Percentiles rank a stretch among this genome's conserved stretches.
Evolutionary conservation across 2,888 invertebrate species (phyloP).

Genomic region (Dermolepida albohirtum): DNA sequence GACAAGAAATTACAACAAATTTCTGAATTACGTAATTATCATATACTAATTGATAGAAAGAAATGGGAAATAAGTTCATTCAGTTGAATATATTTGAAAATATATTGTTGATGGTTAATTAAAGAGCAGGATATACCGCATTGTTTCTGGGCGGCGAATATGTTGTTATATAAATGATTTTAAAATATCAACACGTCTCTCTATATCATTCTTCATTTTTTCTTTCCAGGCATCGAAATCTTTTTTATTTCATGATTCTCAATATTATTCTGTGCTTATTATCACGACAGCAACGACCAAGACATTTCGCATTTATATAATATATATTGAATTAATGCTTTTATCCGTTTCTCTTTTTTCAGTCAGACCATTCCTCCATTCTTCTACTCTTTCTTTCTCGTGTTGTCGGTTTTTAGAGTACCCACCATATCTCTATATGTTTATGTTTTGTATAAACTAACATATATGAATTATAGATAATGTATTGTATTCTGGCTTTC

Average conservation of each 20-base stretch:
- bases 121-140: constrained; percentile 43
- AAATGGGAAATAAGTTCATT: no score
- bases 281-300: constrained; percentile 12
- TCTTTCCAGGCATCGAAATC: constrained; percentile 19
- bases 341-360: constrained; percentile 32
- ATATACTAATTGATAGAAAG: no score
- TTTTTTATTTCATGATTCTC: constrained; percentile 17
- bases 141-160: constrained; percentile 62
- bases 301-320: constrained; percentile 16
- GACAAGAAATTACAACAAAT: no score
- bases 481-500: constrained; percentile 60
- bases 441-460: constrained; percentile 22
- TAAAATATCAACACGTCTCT: constrained; percentile 45
- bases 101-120: constrained; percentile 10
- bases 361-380: constrained; percentile 12
- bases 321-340: constrained; percentile 33
- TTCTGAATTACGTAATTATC: no score
- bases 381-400: constrained; percentile 26
- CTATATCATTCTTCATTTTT: constrained; percentile 38
- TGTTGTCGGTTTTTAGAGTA: constrained; percentile 20
- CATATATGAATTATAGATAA: constrained; percentile 63
- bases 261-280: constrained; percentile 33
- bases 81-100: no score
- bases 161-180: constrained; percentile 54
- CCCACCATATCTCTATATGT: constrained; percentile 16